Evolutionary conservation across 2,113 vertebrate species (phyloP), one percentile per base, ranked within the genome.

Genomic region (Stegastes partitus): DNA sequence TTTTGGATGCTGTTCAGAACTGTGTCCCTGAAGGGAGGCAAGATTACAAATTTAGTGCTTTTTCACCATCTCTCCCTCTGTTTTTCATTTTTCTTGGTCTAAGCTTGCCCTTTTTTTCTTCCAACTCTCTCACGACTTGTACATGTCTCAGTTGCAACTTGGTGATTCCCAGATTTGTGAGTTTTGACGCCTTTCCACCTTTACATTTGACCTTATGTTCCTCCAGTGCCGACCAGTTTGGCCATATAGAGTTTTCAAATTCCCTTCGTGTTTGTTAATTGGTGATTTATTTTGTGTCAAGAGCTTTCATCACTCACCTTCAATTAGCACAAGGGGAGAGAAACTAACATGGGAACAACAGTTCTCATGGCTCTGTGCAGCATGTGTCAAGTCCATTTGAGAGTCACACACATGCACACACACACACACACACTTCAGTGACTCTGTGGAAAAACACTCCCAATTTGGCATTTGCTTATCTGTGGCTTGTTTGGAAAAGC

Each of bases 11-110:
- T 23, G 66, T 88, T 92, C 91, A 86, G 83, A 74, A 51, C 50
- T 47, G 25, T 68, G 81, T 93, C 93, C 84, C 91, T 0, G 8
- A 87, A 85, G 90, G 90, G 91, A 93, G 87, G 87, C 82, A 67
- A 91, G 91, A 87, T 90, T 91, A 90, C 90, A 91, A 89, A 89
- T 91, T 84, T 85, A 83, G 83, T 71, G 75, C 82, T 89, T 91
- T 87, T 87, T 89, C 78, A 90, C 86, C 72, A 84, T 92, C 82
- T 79, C 64, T 68, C 82, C 84, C 77, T 82, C 82, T 90, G 79
- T 74, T 90, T 91, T 87, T 84, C 47, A 85, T 87, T 88, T 84
- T 69, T 87, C 44, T 85, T 75, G 56, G 58, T 79, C 55, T 42
- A 21, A 10, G 3, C 47, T 16, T 11, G 54, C 64, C 68, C 64